Evolutionary conservation across 1,140 invertebrate species (phyloP), one percentile per base, ranked within the genome.

Genomic region (Lasioglossum baleicum): DNA sequence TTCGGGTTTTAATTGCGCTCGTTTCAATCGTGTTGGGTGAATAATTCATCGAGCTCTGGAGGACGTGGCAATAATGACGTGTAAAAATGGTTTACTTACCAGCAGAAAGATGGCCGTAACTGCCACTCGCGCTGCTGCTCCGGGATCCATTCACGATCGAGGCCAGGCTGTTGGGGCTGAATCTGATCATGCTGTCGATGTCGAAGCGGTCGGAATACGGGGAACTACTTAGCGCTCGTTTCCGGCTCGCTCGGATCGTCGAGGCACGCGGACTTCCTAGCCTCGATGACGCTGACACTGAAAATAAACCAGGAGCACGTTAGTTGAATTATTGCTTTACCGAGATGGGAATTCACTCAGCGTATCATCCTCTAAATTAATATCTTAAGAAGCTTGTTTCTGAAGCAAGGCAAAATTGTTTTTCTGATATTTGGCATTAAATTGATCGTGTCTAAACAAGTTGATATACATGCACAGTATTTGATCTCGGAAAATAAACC

Each of bases 131-230:
- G 72, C 96, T 97, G 56, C 97, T 97, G 73, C 96, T 96, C 63
- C 97, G 94, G 0, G 97, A 97, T 6, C 97, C 97, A 87, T 98
- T 97, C 85, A 98, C 96, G 65, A 98, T 96, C n/a, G 97, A 97
- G 31, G 97, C 96, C 75, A 99, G 92, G 56, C 98, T 98, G 84
- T 98, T 98, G 0, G 98, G 98, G 17, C 98, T 99, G 86, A 98
- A 98, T 81, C 98, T 95, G 85, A 99, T 99, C 94, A 99, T 97
- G 68, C 98, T 98, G 88, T 97, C 98, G 87, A 99, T 96, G 91
- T 99, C 98, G 88, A 99, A 95, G 15, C 97, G 97, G 90, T 99
- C 98, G 0, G 98, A 98, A 87, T 99, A 98, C 0, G 98, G 98
- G 17, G 98, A 99, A 91, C 97, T 97, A 65, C 98, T 99, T 0